Conservation (phyloP, 2,888 invertebrate species). For the Heteromyza rotundicornis region DNA sequence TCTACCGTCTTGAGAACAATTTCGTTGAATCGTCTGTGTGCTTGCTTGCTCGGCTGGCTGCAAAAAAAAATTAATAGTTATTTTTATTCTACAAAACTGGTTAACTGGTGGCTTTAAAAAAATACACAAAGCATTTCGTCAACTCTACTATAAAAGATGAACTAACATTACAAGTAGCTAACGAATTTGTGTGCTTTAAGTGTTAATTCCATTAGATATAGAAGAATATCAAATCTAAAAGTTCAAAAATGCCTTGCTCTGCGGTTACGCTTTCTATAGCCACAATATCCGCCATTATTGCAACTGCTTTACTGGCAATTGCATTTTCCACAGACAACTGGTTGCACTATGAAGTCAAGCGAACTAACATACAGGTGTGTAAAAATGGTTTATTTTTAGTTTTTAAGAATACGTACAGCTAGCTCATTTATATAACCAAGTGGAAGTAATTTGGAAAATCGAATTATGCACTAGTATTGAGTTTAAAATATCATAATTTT, state of each 20-base stretch:
- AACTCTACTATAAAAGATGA: slow-evolving; percentile 9
- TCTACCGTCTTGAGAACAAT: slow-evolving; percentile 16
- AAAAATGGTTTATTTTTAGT: too few relatives aligned
- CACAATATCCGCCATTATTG: slow-evolving; percentile 93
- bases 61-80: too few relatives aligned
- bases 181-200: too few relatives aligned
- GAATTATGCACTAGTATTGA: background rate
- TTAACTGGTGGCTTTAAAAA: too few relatives aligned
- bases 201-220: background rate
- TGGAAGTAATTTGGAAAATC: background rate
- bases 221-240: background rate
- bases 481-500: background rate
- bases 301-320: slow-evolving; percentile 90
- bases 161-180: too few relatives aligned
- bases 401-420: too few relatives aligned
- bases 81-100: too few relatives aligned
- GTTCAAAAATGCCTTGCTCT: slow-evolving; percentile 83
- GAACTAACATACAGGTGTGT: slow-evolving; percentile 83
- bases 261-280: slow-evolving; percentile 94
- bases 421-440: background rate
- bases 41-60: too few relatives aligned
- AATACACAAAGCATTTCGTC: background rate
- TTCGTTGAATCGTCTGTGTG: background rate
- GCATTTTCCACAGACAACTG: slow-evolving; percentile 97
- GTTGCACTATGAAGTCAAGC: slow-evolving; percentile 91